Evolutionary conservation across 2,888 invertebrate species (phyloP), one percentile per base, ranked within the genome.

Genomic region (Phanerotoma sp.): DNA sequence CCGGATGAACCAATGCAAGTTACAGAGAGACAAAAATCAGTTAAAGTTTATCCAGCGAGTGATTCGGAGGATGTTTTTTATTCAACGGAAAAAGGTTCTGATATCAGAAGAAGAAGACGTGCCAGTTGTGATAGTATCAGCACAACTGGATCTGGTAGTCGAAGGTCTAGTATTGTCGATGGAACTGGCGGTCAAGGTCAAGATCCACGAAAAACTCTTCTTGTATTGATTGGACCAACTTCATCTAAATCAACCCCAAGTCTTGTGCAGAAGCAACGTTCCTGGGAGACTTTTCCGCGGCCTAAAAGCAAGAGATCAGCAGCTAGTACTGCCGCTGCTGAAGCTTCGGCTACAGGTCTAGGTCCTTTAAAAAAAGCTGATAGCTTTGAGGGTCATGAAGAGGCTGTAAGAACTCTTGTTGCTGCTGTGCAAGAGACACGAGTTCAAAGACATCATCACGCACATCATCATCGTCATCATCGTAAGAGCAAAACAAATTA

Each of bases 351-450:
- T 1, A 60, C 63, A 3, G 62, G 63, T 13, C 63, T 75, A 7
- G 74, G 75, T 22, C 80, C 79, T 21, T 67, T 84, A 47, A 79
- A 83, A 57, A 85, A 85, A 67, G 83, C 85, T 1, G 86, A 86
- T 66, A 86, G 85, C 67, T 86, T 86, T 67, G 86, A 86, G 69
- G 86, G 86, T 2, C 86, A 86, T 71, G 86, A 86, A 73, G 85
- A 86, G 67, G 85, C 86, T 2, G 86, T 86, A 2, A 79, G 85
- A 56, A 84, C 84, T 25, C 73, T 86, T 47, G 86, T 86, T 5
- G 85, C 85, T 4, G 86, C 85, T 40, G 86, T 86, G 1, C 85
- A 86, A 65, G 85, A 86, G 69, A 85, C 83, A 1, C 75, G 84
- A 51, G 79, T 83, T 66, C 65, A 73, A 16, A 70, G 72, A 35